Evolutionary conservation across 2,888 invertebrate genomes (phyloP).

Genomic region (Chrysotoxum bicinctum): DNA sequence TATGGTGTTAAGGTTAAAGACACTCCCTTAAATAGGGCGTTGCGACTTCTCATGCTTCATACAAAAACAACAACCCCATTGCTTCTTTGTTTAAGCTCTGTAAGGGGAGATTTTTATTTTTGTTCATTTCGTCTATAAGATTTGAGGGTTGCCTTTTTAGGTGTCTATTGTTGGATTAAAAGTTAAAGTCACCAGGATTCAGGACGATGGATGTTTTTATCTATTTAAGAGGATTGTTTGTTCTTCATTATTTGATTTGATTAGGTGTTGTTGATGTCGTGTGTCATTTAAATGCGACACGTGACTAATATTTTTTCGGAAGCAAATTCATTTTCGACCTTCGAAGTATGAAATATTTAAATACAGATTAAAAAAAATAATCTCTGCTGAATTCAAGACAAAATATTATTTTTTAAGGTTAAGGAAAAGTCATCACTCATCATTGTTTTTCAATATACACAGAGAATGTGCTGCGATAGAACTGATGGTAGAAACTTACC

Average conservation of each 20-base stretch:
- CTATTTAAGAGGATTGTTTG: conserved; percentile 65
- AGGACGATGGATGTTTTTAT: conserved; percentile 38
- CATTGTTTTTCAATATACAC: too few relatives aligned
- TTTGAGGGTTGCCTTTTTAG: background rate
- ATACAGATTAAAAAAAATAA: background rate
- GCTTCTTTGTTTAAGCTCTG: background rate
- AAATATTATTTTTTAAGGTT: background rate
- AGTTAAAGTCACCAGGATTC: conserved; percentile 21
- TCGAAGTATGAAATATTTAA: conserved; percentile 15
- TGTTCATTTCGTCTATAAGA: background rate
- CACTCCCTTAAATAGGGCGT: background rate
- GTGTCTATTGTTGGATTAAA: background rate
- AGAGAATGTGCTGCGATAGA: too few relatives aligned
- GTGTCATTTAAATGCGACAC: conserved; percentile 58
- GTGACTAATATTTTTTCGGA: conserved; percentile 43
- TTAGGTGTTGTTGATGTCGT: conserved; percentile 54
- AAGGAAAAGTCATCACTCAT: too few relatives aligned
- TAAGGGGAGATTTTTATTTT: background rate
- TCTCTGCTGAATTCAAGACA: background rate
- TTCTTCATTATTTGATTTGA: conserved; percentile 56
- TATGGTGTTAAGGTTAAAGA: background rate
- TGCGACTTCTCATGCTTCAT: background rate
- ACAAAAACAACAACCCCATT: background rate
- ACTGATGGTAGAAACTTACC: too few relatives aligned
- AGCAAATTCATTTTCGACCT: conserved; percentile 13